phyloP scores from a whole-genome alignment of 2,797 vertebrate genomes.

The Echeneis naucrates region DNA sequence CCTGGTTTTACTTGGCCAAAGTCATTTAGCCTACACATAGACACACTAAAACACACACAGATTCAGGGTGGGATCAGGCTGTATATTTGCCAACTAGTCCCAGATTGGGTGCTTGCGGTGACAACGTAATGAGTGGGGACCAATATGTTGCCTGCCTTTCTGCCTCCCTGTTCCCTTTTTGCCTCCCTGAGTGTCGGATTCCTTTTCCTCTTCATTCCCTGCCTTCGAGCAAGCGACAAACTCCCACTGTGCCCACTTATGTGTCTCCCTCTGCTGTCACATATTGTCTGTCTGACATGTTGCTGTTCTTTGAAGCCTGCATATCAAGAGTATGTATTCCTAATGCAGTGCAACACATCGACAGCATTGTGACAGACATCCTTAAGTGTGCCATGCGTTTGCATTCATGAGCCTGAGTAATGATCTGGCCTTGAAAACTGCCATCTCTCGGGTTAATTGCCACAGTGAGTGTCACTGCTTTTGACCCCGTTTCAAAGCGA shows the following conservation, averaged over 20 bases:
- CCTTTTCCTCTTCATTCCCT: conserved; percentile 35
- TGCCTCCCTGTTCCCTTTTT: conserved; percentile 53
- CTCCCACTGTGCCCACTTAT: conserved; percentile 71
- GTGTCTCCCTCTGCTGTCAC: conserved; percentile 58
- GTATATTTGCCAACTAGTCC: conserved; percentile 66
- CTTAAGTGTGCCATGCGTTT: conserved; percentile 24
- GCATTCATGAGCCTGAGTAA: conserved; percentile 34
- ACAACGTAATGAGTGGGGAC: conserved; percentile 73
- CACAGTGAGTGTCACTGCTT: conserved; percentile 6
- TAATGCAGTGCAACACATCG: conserved; percentile 20
- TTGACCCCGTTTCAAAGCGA: conserved; percentile 12
- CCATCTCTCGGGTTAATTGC: conserved; percentile 42
- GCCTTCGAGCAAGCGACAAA: conserved; percentile 58
- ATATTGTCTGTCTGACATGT: conserved; percentile 45
- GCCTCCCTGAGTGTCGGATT: conserved; percentile 50
- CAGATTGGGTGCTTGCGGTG: conserved; percentile 71
- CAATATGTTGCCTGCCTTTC: conserved; percentile 73
- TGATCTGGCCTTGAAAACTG: conserved; percentile 15
- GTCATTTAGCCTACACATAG: conserved; percentile 42
- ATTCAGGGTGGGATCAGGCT: conserved; percentile 57
- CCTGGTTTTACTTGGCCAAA: conserved; percentile 60
- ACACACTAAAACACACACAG: conserved; percentile 26
- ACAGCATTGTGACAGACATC: conserved; percentile 14
- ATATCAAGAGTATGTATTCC: conserved; percentile 49
- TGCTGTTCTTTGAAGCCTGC: conserved; percentile 35